Conservation (phyloP, 1,140 invertebrate species). For the Drosophila murphyi region DNA sequence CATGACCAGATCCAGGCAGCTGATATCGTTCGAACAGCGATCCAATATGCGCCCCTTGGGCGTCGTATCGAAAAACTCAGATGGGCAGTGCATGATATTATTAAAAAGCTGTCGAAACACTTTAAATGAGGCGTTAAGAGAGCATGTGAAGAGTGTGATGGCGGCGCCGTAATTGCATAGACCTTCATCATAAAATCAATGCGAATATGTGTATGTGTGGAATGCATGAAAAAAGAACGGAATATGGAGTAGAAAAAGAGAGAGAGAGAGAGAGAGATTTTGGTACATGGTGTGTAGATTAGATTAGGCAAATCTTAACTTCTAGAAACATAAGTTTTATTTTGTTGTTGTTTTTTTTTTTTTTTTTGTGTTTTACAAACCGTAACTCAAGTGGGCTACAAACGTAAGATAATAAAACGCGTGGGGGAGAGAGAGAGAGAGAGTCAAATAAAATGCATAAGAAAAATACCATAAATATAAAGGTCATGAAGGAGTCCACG, state of each 20-base stretch:
- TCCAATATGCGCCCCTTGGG: slow-evolving; percentile 91
- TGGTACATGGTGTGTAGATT: neutral
- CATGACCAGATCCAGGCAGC: slow-evolving; percentile 87
- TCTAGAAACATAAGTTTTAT: slow-evolving; percentile 37
- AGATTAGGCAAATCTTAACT: slow-evolving; percentile 22
- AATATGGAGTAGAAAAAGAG: slow-evolving; percentile 19
- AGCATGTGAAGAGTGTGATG: slow-evolving; percentile 87
- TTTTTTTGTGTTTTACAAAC: slow-evolving; percentile 57
- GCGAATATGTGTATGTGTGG: neutral
- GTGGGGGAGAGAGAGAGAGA: slow-evolving; percentile 58
- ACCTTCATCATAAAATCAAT: slow-evolving; percentile 33
- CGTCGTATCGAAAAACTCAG: slow-evolving; percentile 91
- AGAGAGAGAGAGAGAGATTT: slow-evolving; percentile 16
- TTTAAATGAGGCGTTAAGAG: slow-evolving; percentile 86
- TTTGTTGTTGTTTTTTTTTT: slow-evolving; percentile 22
- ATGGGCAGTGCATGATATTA: slow-evolving; percentile 88
- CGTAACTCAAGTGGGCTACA: slow-evolving; percentile 67
- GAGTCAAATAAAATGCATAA: slow-evolving; percentile 42
- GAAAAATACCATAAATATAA: slow-evolving; percentile 89
- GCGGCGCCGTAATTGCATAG: slow-evolving; percentile 85
- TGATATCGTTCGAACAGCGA: slow-evolving; percentile 90
- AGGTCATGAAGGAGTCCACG: slow-evolving; percentile 89
- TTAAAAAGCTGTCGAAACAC: slow-evolving; percentile 85
- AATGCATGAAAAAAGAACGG: slow-evolving; percentile 16
- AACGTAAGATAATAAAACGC: slow-evolving; percentile 84